phyloP scores from a whole-genome alignment of 2,888 invertebrate species.

The Oligia fasciuncula region DNA sequence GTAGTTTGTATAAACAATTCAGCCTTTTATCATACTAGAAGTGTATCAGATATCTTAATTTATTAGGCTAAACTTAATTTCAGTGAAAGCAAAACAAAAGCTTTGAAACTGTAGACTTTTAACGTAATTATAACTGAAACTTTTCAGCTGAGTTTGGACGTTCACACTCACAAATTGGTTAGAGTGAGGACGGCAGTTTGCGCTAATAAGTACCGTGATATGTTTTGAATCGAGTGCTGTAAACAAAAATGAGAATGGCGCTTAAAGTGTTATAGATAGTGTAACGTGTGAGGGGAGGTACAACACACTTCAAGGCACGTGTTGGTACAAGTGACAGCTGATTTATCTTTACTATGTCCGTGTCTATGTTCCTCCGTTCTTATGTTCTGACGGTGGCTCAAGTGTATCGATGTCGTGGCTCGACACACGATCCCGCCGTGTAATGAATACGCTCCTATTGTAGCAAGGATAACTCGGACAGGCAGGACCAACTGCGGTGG shows the following conservation, averaged over 20 bases:
- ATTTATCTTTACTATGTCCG: slow-evolving; percentile 56
- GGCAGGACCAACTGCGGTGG: slow-evolving; percentile 53
- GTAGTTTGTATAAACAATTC: slow-evolving; percentile 37
- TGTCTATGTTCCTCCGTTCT: slow-evolving; percentile 35
- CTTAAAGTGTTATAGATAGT: slow-evolving; percentile 27
- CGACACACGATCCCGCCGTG: slow-evolving; percentile 76
- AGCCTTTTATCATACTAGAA: slow-evolving; percentile 40
- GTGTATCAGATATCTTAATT: slow-evolving; percentile 25
- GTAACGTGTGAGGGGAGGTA: slow-evolving; percentile 15
- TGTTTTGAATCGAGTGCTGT: slow-evolving; percentile 18
- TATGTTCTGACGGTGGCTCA: slow-evolving; percentile 47
- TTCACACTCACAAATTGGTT: slow-evolving; percentile 27
- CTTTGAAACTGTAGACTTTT: slow-evolving; percentile 43
- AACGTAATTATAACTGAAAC: slow-evolving; percentile 25
- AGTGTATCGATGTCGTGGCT: slow-evolving; percentile 68
- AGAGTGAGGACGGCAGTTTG: slow-evolving; percentile 6
- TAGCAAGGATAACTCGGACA: slow-evolving; percentile 73
- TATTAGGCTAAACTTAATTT: slow-evolving; percentile 22
- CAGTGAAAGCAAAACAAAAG: slow-evolving; percentile 19
- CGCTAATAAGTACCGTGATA: slow-evolving; percentile 15
- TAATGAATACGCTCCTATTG: slow-evolving; percentile 82
- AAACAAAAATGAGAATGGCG: slow-evolving; percentile 29
- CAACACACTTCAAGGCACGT: slow-evolving; percentile 54
- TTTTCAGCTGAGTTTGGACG: slow-evolving; percentile 28
- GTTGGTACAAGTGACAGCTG: slow-evolving; percentile 60